A percentile compares a stretch with the other conserved stretches of the same genome.
Conservation (phyloP, 2,888 invertebrate genomes). For the Hypercompe scribonia region DNA sequence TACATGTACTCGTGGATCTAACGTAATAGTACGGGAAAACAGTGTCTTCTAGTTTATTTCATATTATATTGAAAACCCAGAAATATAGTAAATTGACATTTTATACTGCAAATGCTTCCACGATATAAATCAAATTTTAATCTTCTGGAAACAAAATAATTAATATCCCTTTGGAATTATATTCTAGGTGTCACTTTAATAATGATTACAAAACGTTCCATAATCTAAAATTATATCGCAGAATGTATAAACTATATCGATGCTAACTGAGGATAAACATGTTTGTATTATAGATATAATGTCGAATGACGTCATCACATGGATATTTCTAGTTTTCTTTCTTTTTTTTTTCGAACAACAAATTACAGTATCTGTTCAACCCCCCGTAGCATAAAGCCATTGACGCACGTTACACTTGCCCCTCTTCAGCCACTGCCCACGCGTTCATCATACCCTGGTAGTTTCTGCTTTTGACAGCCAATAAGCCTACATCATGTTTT, state of each 20-base stretch:
- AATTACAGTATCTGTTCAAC: constrained; percentile 27
- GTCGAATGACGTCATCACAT: not conserved
- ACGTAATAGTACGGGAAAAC: constrained; percentile 4
- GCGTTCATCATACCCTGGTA: constrained; percentile 62
- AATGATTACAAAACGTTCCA: no score
- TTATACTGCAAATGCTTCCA: not conserved
- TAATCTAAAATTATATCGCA: not conserved
- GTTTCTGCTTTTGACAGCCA: constrained; percentile 64
- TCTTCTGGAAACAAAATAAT: not conserved
- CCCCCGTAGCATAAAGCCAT: constrained; percentile 48
- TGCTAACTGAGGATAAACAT: not conserved
- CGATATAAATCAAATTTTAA: not conserved
- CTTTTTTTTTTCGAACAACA: constrained; percentile 27
- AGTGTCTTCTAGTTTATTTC: constrained; percentile 10
- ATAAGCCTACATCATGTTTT: constrained; percentile 52
- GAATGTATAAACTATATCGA: not conserved
- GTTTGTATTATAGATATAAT: not conserved
- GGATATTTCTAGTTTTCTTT: not conserved
- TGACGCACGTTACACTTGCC: constrained; percentile 58
- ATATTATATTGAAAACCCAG: not conserved
- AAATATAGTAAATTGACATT: not conserved
- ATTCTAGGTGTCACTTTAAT: not conserved
- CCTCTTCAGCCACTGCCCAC: constrained; percentile 44
- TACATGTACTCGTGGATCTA: not conserved
- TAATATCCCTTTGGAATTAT: not conserved